A percentile compares a stretch with the other conserved stretches of the same genome.
phyloP scores from a whole-genome alignment of 2,888 invertebrate genomes.

The Andrena trimmerana region DNA sequence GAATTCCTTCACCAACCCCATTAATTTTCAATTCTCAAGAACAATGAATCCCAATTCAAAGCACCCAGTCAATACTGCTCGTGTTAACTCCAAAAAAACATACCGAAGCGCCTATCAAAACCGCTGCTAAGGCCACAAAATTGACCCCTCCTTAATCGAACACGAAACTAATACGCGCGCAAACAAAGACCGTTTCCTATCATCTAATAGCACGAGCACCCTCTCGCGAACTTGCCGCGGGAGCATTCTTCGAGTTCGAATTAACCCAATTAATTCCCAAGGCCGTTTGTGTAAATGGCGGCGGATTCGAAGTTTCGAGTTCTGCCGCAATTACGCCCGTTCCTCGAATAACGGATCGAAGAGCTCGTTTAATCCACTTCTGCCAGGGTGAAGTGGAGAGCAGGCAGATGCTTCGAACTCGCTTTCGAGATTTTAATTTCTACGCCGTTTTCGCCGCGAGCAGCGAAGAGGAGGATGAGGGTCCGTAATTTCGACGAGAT shows the following conservation, averaged over 20 bases:
- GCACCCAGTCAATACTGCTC: too few relatives aligned
- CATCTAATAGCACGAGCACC: background rate
- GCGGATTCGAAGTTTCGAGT: background rate
- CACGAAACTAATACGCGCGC: background rate
- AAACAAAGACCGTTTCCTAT: background rate
- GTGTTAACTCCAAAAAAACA: too few relatives aligned
- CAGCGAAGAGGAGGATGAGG: background rate
- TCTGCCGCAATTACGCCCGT: background rate
- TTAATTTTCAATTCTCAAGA: too few relatives aligned
- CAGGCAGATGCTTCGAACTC: background rate
- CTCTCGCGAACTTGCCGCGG: too few relatives aligned
- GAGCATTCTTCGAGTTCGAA: background rate
- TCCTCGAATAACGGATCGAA: constrained; percentile 15
- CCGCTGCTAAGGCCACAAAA: too few relatives aligned
- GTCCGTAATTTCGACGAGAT: constrained; percentile 27
- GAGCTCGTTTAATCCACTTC: constrained; percentile 18
- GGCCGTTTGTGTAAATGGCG: background rate
- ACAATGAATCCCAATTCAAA: too few relatives aligned
- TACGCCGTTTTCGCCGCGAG: background rate
- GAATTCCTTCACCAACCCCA: too few relatives aligned
- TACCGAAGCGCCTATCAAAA: too few relatives aligned
- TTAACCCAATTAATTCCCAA: constrained; percentile 6
- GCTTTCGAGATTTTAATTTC: constrained; percentile 14
- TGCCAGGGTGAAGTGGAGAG: background rate
- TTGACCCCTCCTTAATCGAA: too few relatives aligned